Evolutionary conservation across 2,113 vertebrate species (phyloP), one percentile per base, ranked within the genome.

Genomic region (Chloebia gouldiae): DNA sequence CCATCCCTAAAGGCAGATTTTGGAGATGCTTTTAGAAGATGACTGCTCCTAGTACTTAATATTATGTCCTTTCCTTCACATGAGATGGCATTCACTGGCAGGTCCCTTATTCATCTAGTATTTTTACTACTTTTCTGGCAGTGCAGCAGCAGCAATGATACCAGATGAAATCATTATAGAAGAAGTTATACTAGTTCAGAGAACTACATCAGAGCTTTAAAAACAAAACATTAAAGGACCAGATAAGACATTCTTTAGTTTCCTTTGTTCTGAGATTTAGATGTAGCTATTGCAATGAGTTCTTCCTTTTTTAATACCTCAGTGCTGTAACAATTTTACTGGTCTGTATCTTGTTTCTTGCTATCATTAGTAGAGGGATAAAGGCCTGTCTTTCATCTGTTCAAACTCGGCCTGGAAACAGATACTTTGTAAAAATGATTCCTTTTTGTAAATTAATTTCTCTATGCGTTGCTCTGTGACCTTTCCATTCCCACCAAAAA

Each of bases 361-460:
- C 57, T 85, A 65, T 91, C 82, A 90, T 92, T 90, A 93, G 73
- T 70, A 80, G 94, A 94, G 81, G 92, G 69, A 95, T 92, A 75
- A 91, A 95, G 82, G 79, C 78, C 73, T 72, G 7, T 92, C 93
- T 96, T 98, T 97, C 42, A 81, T 97, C 95, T 95, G 85, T 95
- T 97, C 82, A 91, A 88, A 60, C 33, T 76, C 83, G 28, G 11
- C 40, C 90, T 96, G 93, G 92, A 97, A 96, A 90, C 79, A 65
- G 86, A 81, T 88, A 95, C 84, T 97, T 94, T 97, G 93, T 93
- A 93, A 73, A 92, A 92, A 88, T 56, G n/a, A 60, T 88, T 96
- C 56, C n/a, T 90, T 92, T 83, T 78, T 27, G 65, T 95, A 92
- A 95, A 69, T 95, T 81, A n/a, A 72, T 78, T 92, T 97, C 59